Percentiles rank a stretch among this genome's conserved stretches.
Conservation (phyloP, 2,113 vertebrate genomes). For the Pterocles gutturalis region DNA sequence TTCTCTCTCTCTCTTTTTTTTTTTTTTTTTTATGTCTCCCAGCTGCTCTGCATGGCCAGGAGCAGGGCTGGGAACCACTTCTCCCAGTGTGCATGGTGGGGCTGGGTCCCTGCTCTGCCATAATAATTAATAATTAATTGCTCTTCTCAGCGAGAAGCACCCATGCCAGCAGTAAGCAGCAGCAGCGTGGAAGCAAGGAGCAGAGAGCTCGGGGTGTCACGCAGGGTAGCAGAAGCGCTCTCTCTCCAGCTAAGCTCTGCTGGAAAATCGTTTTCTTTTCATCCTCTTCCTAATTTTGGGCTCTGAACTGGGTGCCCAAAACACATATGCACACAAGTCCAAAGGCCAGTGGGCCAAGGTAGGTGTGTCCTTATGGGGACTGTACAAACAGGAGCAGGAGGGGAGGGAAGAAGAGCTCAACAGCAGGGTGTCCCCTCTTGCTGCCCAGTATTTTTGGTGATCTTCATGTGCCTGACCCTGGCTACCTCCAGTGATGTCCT, state of each 20-base stretch:
- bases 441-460: not conserved
- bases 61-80: not conserved
- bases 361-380: not conserved
- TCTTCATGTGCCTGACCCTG: not conserved
- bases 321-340: not conserved
- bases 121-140: not conserved
- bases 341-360: not conserved
- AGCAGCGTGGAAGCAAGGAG: rapidly evolving
- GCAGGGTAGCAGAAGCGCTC: not conserved
- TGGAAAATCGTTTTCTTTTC: not conserved
- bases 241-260: not conserved
- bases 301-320: not conserved
- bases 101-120: not conserved
- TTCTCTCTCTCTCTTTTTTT: too few species aligned
- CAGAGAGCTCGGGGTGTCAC: not conserved
- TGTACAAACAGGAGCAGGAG: not conserved
- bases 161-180: not conserved
- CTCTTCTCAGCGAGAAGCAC: not conserved
- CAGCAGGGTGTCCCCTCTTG: not conserved
- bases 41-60: not conserved
- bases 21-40: not conserved
- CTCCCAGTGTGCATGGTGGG: rapidly evolving
- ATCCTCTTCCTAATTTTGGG: slow-evolving; percentile 22
- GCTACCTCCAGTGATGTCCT: not conserved
- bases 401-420: not conserved